phyloP scores from a whole-genome alignment of 2,888 invertebrate genomes.

The Cheilosia urbana region DNA sequence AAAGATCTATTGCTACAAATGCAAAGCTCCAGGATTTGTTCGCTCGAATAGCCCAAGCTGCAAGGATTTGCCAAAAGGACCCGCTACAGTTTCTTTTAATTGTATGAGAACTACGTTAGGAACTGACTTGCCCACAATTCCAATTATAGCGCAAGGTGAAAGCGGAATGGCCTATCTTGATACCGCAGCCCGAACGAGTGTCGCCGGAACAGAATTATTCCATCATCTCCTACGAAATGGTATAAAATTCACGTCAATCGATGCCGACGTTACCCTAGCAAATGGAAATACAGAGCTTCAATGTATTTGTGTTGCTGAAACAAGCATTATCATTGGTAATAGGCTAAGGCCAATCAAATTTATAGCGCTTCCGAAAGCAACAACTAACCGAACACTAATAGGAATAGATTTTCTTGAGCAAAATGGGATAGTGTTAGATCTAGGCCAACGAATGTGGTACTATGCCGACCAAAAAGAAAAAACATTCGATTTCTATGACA shows the following conservation, averaged over 20 bases:
- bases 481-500: neutral
- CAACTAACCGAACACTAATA: too few species aligned
- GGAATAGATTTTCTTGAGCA: neutral
- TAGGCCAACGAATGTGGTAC: neutral
- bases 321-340: conserved; percentile 2
- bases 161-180: neutral
- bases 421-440: neutral
- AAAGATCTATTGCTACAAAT: neutral
- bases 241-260: neutral
- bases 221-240: neutral
- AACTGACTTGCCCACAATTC: neutral
- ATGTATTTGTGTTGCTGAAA: neutral
- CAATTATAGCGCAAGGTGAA: neutral
- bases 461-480: neutral
- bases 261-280: neutral
- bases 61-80: conserved; percentile 4
- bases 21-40: conserved; percentile 10
- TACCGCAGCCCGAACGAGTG: neutral
- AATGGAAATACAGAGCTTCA: neutral
- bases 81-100: conserved; percentile 1
- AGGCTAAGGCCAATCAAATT: neutral
- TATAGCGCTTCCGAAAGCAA: neutral
- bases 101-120: neutral
- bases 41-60: conserved; percentile 1
- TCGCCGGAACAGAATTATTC: neutral